Base-by-base conservation (phyloP, 2,797 vertebrate genomes). In the Tangara arthus region DNA sequence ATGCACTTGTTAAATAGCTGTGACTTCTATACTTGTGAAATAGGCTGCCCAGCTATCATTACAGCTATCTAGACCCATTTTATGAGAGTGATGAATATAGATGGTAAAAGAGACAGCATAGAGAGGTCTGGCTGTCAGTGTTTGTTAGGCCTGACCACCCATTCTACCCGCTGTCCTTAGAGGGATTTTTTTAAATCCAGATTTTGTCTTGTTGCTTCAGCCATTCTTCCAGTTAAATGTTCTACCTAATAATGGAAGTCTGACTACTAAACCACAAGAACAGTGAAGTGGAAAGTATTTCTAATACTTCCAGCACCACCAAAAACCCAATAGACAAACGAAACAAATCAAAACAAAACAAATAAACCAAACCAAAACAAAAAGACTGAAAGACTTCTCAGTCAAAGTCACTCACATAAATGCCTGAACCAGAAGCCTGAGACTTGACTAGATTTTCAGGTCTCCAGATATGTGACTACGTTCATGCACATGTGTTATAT, bases 1-100 rank as follows among this genome's bases (percentile, higher is more conserved):
- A 85, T 8, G 57, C 71, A 65, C n/a, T 49, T 69, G 50, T 92
- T 93, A 88, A 92, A 92, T 85, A 90, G 75, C 91, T 35, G 35
- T 4, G 28, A 56, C 65, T 89, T 83, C 63, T 71, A 1, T 47
- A 23, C 42, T 71, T 78, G 42, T 86, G 66, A 69, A 55, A 56
- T 73, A 66, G 64, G 66, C 73, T 91, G 72, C 47, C 50, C 72
- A 66, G 12, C 84, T 81, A 49, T 44, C 59, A 56, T 52, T 86
- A 64, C 61, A 78, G 55, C 76, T 63, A 69, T 81, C 72, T 35
- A 34, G 52, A 34, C 27, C 82, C 19, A 46, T 56, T 94, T 76
- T 35, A 56, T 64, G 49, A 49, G 50, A 44, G 27, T 61, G 88
- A 77, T 82, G 70, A 87, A 73, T 60, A 78, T n/a, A 63, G 85